Percentiles rank a stretch among this genome's conserved stretches.
These are phyloP conservation scores for Hecatera dysodea DNA, from an alignment of 2,888 invertebrate species.

Conservation along the genomic window DNA sequence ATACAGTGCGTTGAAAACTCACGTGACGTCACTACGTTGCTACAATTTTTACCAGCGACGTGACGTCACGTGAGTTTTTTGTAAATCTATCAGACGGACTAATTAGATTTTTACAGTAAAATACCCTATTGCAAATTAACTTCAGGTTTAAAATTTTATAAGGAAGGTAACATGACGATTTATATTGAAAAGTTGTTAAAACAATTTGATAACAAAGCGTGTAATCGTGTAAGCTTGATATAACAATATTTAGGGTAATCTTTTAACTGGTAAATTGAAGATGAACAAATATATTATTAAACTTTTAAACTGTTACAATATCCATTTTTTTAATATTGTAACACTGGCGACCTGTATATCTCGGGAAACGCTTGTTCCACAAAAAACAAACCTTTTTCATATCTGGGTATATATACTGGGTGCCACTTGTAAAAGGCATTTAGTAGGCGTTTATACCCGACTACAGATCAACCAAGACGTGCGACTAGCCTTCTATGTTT, in stretches of 20 bases:
- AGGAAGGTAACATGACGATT: constrained; percentile 6
- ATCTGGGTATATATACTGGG: constrained; percentile 7
- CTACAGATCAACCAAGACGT: constrained; percentile 23
- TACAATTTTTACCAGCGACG: too few species aligned
- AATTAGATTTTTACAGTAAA: too few species aligned
- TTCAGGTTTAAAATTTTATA: constrained; percentile 1
- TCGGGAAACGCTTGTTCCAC: background rate
- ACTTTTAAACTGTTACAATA: constrained; percentile 11
- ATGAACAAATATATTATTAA: constrained; percentile 17
- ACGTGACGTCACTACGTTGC: too few species aligned
- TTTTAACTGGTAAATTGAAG: constrained; percentile 22
- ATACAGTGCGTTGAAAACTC: too few species aligned
- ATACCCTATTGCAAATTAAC: too few species aligned
- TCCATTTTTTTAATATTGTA: constrained; percentile 5
- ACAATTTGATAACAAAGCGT: background rate
- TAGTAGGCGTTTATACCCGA: constrained; percentile 31
- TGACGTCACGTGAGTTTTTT: too few species aligned
- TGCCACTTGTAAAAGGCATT: background rate
- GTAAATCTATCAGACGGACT: too few species aligned
- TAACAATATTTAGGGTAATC: constrained; percentile 32
- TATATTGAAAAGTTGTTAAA: background rate
- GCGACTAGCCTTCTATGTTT: background rate
- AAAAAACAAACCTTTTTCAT: constrained; percentile 12
- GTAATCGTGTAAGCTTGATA: constrained; percentile 14
- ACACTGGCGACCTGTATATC: background rate